Evolutionary conservation across 2,888 invertebrate species (phyloP), one percentile per base, ranked within the genome.

Genomic region (Netelia virgata): DNA sequence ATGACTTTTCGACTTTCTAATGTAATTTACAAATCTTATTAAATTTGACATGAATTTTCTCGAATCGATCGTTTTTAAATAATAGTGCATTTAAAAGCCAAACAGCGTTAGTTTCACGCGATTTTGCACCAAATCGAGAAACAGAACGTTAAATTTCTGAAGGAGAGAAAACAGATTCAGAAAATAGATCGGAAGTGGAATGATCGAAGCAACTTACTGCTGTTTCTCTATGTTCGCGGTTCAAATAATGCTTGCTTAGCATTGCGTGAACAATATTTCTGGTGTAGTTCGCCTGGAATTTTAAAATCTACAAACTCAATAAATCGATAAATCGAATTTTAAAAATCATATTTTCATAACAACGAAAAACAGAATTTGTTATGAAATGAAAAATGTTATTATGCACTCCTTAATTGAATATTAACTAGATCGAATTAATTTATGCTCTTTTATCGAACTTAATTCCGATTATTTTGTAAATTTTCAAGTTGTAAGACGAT

Each of bases 81-180:
- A 81, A 20, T 53, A 16, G 23, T 84, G 55, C 10, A 81, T 14
- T 10, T 69, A 50, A 28, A 59, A 73, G 2, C 81, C 84, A 3
- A 76, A 69, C 1, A 80, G 6, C 23, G 81, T 63, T 20, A 84
- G 36, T 14, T 47, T 41, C 23, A 68, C n/a, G 36, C 43, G 66
- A 76, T 81, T 81, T n/a, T 77, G 63, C 1, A 84, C 68, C 6
- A 84, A 55, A 47, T 84, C 80, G 41, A 84, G 16, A 1, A 73
- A 73, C 0, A 80, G 16, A 1, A 68, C 50, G 14, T 53, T 68
- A 5, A 76, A 53, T 64, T 55, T 64, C 82, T 82, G 14, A 3
- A 20, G 10, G 20, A 47, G 11, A 61, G 11, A n/a, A 23, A 61
- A 61, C 1, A 16, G 8, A 18, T 57, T 16, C 6, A 57, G 9